phyloP scores from a whole-genome alignment of 2,888 invertebrate genomes.

The Idaea dimidiata region DNA sequence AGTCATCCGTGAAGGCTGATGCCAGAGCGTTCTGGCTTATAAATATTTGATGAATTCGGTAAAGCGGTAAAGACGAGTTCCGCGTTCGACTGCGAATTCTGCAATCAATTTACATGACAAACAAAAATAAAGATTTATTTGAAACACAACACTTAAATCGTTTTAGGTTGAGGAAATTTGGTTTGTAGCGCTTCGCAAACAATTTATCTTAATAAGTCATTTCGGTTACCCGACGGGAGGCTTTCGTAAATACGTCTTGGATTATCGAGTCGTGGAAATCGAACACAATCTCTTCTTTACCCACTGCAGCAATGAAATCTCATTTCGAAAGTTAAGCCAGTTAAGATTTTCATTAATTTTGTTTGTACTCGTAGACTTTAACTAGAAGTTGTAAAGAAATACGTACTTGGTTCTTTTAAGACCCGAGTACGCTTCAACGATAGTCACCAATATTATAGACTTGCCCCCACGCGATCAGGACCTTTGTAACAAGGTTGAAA shows the following conservation, averaged over 20 bases:
- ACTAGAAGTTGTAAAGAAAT: no score
- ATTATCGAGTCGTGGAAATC: conserved; percentile 19
- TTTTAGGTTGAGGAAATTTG: conserved; percentile 38
- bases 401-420: no score
- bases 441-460: no score
- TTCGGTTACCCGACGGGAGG: conserved; percentile 34
- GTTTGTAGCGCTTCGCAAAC: conserved; percentile 50
- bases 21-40: conserved; percentile 16
- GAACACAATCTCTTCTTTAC: not conserved
- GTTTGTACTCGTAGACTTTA: no score
- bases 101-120: conserved; percentile 28
- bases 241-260: conserved; percentile 28
- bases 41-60: conserved; percentile 30
- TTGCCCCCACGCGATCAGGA: no score
- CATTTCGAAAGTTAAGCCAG: not conserved
- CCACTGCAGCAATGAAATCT: not conserved
- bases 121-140: conserved; percentile 31
- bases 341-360: not conserved
- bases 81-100: conserved; percentile 21
- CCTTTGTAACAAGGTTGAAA: no score
- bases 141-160: conserved; percentile 29
- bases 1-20: conserved; percentile 17
- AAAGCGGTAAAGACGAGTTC: conserved; percentile 22
- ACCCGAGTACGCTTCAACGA: no score
- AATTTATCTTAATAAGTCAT: conserved; percentile 55